Conservation (phyloP, 2,113 vertebrate genomes). For the Toxostoma redivivum region DNA sequence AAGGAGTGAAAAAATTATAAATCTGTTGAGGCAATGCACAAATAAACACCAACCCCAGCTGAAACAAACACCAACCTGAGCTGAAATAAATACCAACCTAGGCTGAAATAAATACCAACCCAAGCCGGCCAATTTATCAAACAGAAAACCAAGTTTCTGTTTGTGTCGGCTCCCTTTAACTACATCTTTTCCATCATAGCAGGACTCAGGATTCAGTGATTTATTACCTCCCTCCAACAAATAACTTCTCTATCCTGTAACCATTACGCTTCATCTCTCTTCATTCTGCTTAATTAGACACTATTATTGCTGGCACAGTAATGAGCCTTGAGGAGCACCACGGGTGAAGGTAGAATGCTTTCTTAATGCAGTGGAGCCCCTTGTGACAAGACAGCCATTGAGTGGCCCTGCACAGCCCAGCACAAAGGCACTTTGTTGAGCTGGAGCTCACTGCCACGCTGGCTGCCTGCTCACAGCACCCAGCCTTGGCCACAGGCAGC, state of each 20-base stretch:
- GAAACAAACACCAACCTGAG: background rate
- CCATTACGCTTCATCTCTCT: constrained; percentile 37
- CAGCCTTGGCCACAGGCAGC: background rate
- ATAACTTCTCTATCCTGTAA: constrained; percentile 30
- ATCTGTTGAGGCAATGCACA: background rate
- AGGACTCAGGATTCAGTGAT: background rate
- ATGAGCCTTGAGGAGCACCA: constrained; percentile 23
- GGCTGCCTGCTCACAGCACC: background rate
- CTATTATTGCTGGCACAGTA: constrained; percentile 43
- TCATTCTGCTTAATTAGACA: constrained; percentile 48
- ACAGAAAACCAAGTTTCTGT: background rate
- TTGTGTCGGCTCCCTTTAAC: background rate
- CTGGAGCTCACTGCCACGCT: background rate
- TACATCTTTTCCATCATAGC: background rate
- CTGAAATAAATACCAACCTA: background rate
- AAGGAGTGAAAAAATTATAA: background rate
- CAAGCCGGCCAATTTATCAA: background rate
- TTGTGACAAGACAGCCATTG: constrained; percentile 21
- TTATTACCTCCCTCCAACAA: background rate
- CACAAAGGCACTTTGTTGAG: constrained; percentile 38
- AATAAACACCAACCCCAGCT: background rate
- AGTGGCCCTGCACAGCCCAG: background rate
- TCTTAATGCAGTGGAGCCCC: background rate
- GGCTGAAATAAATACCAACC: background rate
- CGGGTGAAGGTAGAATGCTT: constrained; percentile 11